These are phyloP conservation scores for Drosophila birchii DNA, from an alignment of 2,888 invertebrate genomes.

Conservation along the genomic window DNA sequence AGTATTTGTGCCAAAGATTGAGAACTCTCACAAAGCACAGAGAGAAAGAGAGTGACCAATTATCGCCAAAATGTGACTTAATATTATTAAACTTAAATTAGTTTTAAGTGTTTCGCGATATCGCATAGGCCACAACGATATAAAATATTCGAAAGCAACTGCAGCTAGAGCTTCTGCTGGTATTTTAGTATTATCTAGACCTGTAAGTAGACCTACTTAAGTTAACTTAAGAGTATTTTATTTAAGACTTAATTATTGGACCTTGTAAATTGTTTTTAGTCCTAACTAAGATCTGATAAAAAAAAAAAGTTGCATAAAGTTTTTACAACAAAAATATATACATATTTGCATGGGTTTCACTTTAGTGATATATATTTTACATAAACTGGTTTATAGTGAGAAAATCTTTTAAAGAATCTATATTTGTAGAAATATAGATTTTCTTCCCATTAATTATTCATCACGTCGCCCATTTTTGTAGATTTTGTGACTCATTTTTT, in stretches of 20 bases:
- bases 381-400: not conserved
- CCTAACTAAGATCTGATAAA: slow-evolving; percentile 30
- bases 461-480: not conserved
- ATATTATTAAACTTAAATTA: slow-evolving; percentile 62
- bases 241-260: slow-evolving; percentile 60
- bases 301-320: slow-evolving; percentile 33
- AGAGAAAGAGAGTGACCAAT: slow-evolving; percentile 28
- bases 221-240: slow-evolving; percentile 29
- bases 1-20: slow-evolving; percentile 80
- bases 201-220: slow-evolving; percentile 53
- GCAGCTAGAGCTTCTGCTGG: slow-evolving; percentile 12
- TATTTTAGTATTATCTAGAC: slow-evolving; percentile 59
- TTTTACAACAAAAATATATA: slow-evolving; percentile 14
- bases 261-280: slow-evolving; percentile 63
- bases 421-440: not conserved
- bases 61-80: slow-evolving; percentile 66
- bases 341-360: slow-evolving; percentile 19
- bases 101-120: slow-evolving; percentile 48
- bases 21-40: slow-evolving; percentile 30
- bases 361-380: not conserved
- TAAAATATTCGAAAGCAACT: slow-evolving; percentile 36
- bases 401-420: not conserved
- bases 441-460: slow-evolving; percentile 1
- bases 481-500: slow-evolving; percentile 14
- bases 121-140: slow-evolving; percentile 35